phyloP scores from a whole-genome alignment of 2,797 vertebrate species.

The Enteromius mattozi region DNA sequence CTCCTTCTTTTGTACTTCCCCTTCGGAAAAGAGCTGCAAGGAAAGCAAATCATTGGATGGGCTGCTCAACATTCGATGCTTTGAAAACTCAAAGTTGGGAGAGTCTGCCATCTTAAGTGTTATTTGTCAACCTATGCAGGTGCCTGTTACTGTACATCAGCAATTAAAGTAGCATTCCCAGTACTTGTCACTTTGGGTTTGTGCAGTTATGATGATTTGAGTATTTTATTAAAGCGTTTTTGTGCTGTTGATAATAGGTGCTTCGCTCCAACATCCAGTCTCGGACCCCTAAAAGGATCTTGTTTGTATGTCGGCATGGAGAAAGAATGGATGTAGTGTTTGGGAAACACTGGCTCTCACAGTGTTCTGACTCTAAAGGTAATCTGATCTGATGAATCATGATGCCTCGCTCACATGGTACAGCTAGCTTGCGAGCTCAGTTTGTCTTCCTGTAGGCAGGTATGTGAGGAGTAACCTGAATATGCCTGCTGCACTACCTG shows the following conservation, averaged over 20 bases:
- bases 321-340: conserved; percentile 99
- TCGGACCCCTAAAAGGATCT: conserved; percentile 85
- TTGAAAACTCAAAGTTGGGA: conserved; percentile 84
- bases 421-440: conserved; percentile 1
- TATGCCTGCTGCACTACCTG: conserved; percentile 91
- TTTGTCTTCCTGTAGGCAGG: conserved; percentile 63
- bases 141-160: conserved; percentile 58
- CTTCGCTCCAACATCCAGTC: conserved; percentile 79
- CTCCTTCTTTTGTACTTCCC: conserved; percentile 85
- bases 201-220: background rate
- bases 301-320: conserved; percentile 96
- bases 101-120: conserved; percentile 83
- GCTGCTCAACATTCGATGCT: conserved; percentile 65
- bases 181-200: background rate
- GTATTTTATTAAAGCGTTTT: background rate
- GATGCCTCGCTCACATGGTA: background rate
- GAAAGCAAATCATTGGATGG: conserved; percentile 68
- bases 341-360: conserved; percentile 96
- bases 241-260: conserved; percentile 74
- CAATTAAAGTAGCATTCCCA: background rate
- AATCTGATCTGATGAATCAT: conserved; percentile 39
- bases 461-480: conserved; percentile 97
- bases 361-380: conserved; percentile 98
- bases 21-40: conserved; percentile 68
- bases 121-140: conserved; percentile 93